Conservation (phyloP, 2,797 vertebrate genomes). For the Luscinia megarhynchos region DNA sequence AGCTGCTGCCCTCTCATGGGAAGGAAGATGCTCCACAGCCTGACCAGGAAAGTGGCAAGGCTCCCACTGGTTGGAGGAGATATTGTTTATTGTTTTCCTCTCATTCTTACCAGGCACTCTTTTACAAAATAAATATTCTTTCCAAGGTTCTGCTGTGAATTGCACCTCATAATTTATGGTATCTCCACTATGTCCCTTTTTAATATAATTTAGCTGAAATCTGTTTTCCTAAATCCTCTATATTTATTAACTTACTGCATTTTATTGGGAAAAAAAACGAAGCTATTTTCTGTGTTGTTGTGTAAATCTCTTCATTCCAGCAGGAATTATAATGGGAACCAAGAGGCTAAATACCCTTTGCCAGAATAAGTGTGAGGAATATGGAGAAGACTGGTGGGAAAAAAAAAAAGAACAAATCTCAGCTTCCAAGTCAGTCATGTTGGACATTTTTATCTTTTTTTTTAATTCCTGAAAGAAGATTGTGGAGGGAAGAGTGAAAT, state of each 20-base stretch:
- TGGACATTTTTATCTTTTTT: neutral
- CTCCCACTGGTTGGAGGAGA: too few relatives aligned
- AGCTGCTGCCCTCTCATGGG: slow-evolving; percentile 78
- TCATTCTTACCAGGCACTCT: neutral
- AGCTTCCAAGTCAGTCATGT: neutral
- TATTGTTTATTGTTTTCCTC: neutral
- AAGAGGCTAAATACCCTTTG: neutral
- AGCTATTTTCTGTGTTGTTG: neutral
- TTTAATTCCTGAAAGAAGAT: neutral
- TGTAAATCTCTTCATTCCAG: neutral
- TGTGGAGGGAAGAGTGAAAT: neutral
- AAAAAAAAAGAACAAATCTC: neutral
- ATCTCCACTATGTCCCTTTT: neutral
- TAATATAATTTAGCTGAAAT: neutral
- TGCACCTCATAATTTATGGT: rapidly evolving
- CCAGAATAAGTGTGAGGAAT: neutral
- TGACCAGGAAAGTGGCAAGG: neutral
- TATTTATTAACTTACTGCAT: neutral
- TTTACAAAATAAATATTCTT: neutral
- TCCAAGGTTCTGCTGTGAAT: neutral
- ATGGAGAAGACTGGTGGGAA: neutral
- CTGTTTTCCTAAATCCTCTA: neutral
- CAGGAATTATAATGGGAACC: neutral
- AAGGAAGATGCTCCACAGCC: slow-evolving; percentile 13
- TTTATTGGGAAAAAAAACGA: neutral